phyloP scores from a whole-genome alignment of 37 sponge, comb jelly and placozoan genomes.

The Tethya wilhelma region DNA sequence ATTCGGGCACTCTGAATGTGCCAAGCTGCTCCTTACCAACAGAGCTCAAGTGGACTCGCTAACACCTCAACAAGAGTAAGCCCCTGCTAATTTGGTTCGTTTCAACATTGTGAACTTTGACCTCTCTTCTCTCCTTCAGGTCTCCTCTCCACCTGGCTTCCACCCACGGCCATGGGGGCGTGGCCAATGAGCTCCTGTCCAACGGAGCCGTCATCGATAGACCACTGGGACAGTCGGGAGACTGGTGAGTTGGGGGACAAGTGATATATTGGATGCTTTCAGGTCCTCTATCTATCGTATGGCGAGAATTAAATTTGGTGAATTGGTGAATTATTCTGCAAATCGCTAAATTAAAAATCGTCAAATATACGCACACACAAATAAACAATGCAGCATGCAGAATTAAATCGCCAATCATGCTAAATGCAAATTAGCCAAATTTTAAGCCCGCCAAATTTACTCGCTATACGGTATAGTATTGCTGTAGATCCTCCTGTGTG shows the following conservation, averaged over 20 bases:
- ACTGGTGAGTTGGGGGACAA: conserved; percentile 5
- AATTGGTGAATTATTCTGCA: too few relatives aligned
- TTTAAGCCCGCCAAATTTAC: too few relatives aligned
- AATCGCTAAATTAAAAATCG: too few relatives aligned
- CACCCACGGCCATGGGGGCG: conserved; percentile 26
- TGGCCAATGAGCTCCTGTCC: conserved; percentile 27
- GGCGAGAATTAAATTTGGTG: too few relatives aligned
- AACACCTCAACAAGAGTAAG: conserved; percentile 32
- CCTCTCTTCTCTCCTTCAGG: conserved; percentile 10
- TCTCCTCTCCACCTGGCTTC: conserved; percentile 65
- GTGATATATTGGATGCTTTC: neutral
- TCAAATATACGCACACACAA: too few relatives aligned
- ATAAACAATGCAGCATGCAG: too few relatives aligned
- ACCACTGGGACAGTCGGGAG: neutral
- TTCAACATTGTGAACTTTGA: neutral
- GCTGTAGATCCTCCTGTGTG: neutral
- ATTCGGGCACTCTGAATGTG: conserved; percentile 49
- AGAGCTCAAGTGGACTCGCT: conserved; percentile 36
- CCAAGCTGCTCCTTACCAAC: conserved; percentile 27
- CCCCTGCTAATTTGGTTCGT: neutral
- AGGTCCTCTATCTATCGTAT: neutral
- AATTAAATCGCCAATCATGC: too few relatives aligned
- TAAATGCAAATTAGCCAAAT: too few relatives aligned
- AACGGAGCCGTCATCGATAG: conserved; percentile 39
- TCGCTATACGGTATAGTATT: too few relatives aligned